phyloP scores from a whole-genome alignment of 1,140 invertebrate species.

The Drusus annulatus region DNA sequence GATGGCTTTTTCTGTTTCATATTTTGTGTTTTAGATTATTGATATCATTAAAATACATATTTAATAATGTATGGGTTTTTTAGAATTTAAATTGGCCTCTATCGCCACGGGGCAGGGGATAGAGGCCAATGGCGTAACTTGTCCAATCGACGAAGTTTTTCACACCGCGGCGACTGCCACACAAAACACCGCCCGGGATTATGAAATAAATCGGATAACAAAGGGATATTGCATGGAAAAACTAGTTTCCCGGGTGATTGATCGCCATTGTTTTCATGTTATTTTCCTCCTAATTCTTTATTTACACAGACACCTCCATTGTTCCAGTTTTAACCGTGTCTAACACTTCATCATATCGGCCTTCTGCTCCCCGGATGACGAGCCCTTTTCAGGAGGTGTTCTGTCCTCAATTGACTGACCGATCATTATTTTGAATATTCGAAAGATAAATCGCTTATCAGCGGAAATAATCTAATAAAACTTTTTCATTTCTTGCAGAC shows the following conservation, averaged over 20 bases:
- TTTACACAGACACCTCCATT: not conserved
- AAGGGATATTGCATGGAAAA: conserved; percentile 17
- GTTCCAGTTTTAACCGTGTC: not conserved
- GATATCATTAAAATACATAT: no score
- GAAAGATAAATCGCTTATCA: conserved; percentile 6
- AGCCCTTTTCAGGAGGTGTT: no score
- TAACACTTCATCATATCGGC: no score
- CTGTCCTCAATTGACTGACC: not conserved
- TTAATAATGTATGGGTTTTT: no score
- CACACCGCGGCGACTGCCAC: not conserved
- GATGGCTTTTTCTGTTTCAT: no score
- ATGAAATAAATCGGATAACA: conserved; percentile 16
- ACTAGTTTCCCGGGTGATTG: conserved; percentile 18
- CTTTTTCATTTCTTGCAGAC: not conserved
- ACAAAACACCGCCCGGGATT: not conserved
- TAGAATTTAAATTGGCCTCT: no score
- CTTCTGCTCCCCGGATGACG: no score
- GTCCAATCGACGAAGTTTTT: not conserved
- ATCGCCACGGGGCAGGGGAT: no score
- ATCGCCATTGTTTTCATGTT: not conserved
- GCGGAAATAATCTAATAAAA: not conserved
- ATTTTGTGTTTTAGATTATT: no score
- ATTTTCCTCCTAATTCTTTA: conserved; percentile 1
- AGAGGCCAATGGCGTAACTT: not conserved
- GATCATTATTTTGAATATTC: not conserved